phyloP scores from a whole-genome alignment of 2,113 vertebrate species.

The Syngnathus typhle region DNA sequence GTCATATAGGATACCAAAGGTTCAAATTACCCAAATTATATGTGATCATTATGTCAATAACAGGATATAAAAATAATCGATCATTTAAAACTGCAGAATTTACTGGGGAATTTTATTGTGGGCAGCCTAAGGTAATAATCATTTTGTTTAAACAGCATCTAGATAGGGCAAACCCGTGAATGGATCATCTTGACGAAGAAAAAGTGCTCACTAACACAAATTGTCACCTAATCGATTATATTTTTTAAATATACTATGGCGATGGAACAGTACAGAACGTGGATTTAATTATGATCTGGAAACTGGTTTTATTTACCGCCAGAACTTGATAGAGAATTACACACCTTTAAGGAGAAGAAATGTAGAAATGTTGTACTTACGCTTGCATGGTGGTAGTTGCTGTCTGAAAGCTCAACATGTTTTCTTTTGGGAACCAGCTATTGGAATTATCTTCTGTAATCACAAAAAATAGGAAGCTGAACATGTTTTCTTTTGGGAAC shows the following conservation, averaged over 20 bases:
- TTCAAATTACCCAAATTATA: no score
- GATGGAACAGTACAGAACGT: background rate
- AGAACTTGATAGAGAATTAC: background rate
- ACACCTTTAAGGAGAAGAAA: constrained; percentile 13
- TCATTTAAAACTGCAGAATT: background rate
- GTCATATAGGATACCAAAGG: no score
- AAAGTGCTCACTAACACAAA: background rate
- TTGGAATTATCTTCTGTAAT: constrained; percentile 80
- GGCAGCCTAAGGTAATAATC: background rate
- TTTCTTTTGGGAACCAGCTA: constrained; percentile 97
- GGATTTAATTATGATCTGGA: background rate
- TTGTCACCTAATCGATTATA: background rate
- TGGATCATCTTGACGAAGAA: background rate
- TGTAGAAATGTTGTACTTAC: constrained; percentile 74
- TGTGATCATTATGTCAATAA: no score
- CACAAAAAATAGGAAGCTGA: constrained; percentile 77
- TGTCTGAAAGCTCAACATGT: constrained; percentile 94
- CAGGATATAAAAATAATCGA: background rate
- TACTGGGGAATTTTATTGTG: background rate
- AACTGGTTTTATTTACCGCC: background rate
- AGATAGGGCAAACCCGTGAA: background rate
- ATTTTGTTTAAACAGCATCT: background rate
- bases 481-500: constrained; percentile 97
- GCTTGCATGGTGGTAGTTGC: constrained; percentile 98
- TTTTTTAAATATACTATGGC: background rate